phyloP scores from a whole-genome alignment of 2,888 invertebrate genomes.

The Phyto melanocephala region DNA sequence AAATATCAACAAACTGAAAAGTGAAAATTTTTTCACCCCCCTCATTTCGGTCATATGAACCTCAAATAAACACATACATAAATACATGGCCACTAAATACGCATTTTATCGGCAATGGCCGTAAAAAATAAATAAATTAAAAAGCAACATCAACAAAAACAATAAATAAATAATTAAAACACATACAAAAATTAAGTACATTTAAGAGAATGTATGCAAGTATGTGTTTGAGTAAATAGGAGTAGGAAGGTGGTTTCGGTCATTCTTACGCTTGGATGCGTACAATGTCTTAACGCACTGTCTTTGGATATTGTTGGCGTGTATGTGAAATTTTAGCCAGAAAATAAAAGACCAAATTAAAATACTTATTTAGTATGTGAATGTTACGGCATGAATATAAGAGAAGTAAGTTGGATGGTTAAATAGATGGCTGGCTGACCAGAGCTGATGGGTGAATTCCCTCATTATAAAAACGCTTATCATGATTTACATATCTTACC shows the following conservation, averaged over 20 bases:
- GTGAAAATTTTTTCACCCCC: slow-evolving; percentile 37
- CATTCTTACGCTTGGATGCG: slow-evolving; percentile 73
- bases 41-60: neutral
- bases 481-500: slow-evolving; percentile 47
- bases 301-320: neutral
- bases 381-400: slow-evolving; percentile 21
- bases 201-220: slow-evolving; percentile 4
- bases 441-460: slow-evolving; percentile 12
- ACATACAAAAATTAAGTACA: slow-evolving; percentile 17
- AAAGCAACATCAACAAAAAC: neutral
- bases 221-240: neutral
- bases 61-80: too few species aligned
- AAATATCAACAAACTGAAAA: slow-evolving; percentile 35
- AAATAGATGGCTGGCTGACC: neutral
- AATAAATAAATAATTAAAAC: slow-evolving; percentile 12
- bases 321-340: neutral
- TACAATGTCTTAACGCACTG: slow-evolving; percentile 26
- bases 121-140: neutral
- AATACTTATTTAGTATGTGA: slow-evolving; percentile 33
- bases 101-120: slow-evolving; percentile 20
- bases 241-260: slow-evolving; percentile 72
- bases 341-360: slow-evolving; percentile 12
- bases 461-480: slow-evolving; percentile 50
- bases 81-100: slow-evolving; percentile 40
- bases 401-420: neutral